phyloP scores from a whole-genome alignment of 2,797 vertebrate species.

The Chloroceryle inda region DNA sequence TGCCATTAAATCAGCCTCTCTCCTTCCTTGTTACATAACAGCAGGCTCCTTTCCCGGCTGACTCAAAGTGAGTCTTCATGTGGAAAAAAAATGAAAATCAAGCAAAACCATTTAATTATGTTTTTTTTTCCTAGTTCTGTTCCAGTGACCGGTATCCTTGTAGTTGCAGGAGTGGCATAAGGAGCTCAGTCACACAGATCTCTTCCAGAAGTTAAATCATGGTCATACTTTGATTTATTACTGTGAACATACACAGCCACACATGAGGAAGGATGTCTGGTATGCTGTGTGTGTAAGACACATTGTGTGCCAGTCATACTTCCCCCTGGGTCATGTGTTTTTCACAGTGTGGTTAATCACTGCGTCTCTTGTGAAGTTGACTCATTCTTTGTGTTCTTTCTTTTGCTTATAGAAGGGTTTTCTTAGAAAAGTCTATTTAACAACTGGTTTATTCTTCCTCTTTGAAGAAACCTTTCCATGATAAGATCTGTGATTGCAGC shows the following conservation, averaged over 20 bases:
- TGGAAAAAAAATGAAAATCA: constrained; percentile 49
- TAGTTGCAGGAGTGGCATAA: neutral
- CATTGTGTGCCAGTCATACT: constrained; percentile 32
- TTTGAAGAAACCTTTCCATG: neutral
- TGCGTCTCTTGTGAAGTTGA: constrained; percentile 16
- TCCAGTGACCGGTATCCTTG: neutral
- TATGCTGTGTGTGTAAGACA: neutral
- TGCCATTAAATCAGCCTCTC: neutral
- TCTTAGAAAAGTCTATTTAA: neutral
- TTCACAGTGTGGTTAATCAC: constrained; percentile 34
- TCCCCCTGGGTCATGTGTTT: constrained; percentile 46
- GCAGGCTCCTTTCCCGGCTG: constrained; percentile 8
- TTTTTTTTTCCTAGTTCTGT: neutral
- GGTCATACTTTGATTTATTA: neutral
- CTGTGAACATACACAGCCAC: neutral
- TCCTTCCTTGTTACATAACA: neutral
- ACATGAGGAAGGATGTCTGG: constrained; percentile 33
- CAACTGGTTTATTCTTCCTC: neutral
- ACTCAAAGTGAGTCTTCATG: constrained; percentile 41
- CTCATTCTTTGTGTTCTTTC: constrained; percentile 24
- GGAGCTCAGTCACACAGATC: neutral
- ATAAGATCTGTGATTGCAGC: neutral
- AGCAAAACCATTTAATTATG: constrained; percentile 9
- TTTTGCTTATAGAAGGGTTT: neutral
- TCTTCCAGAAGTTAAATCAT: constrained; percentile 15